Percentiles rank a stretch among this genome's conserved stretches.
Conservation (phyloP, 2,888 invertebrate genomes). For the Coleophora deauratella region DNA sequence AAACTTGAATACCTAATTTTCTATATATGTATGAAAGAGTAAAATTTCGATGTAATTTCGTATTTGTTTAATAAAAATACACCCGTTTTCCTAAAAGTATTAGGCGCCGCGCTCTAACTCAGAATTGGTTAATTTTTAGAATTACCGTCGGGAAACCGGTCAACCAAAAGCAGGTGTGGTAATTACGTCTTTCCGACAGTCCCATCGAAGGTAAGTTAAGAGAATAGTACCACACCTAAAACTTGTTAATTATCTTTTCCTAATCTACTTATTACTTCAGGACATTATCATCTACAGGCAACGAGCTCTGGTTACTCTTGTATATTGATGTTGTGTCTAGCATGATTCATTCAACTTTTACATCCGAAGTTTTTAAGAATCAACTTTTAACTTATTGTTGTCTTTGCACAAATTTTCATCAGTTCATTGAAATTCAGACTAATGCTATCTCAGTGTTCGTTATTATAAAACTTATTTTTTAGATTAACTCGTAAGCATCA, state of each 20-base stretch:
- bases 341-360: conserved; percentile 32
- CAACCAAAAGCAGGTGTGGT: conserved; percentile 88
- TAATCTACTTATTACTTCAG: conserved; percentile 4
- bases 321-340: conserved; percentile 52
- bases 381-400: conserved; percentile 3
- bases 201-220: conserved; percentile 82
- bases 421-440: conserved; percentile 5
- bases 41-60: too few relatives aligned
- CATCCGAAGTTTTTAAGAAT: conserved; percentile 9
- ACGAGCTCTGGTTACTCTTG: conserved; percentile 34
- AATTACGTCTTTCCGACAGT: conserved; percentile 91
- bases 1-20: background rate
- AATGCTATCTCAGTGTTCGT: conserved; percentile 1
- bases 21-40: too few relatives aligned
- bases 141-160: conserved; percentile 62
- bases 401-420: conserved; percentile 11
- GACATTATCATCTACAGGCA: conserved; percentile 20
- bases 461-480: too few relatives aligned
- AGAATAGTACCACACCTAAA: background rate
- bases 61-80: too few relatives aligned
- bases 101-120: too few relatives aligned
- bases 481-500: too few relatives aligned
- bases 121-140: conserved; percentile 29
- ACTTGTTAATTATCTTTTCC: conserved; percentile 3
- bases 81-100: too few relatives aligned